These are phyloP conservation scores for Ethmia dodecea DNA, from an alignment of 2,888 invertebrate species.

Conservation along the genomic window DNA sequence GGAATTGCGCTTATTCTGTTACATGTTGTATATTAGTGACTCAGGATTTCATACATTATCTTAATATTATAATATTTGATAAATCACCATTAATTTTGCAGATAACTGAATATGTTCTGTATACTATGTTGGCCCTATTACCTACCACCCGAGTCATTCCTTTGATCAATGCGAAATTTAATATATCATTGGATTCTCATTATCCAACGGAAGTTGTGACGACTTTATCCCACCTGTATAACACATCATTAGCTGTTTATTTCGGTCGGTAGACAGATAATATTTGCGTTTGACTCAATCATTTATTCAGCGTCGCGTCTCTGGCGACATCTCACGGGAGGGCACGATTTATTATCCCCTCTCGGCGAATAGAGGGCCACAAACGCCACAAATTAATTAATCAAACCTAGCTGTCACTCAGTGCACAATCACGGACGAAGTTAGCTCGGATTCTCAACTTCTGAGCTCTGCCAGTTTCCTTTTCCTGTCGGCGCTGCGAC, in stretches of 20 bases:
- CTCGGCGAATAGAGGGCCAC: slow-evolving; percentile 53
- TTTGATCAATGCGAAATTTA: no score
- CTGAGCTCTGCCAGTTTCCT: slow-evolving; percentile 62
- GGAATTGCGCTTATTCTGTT: no score
- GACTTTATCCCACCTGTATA: slow-evolving; percentile 72
- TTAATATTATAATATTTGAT: no score
- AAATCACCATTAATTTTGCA: no score
- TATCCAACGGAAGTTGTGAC: slow-evolving; percentile 56
- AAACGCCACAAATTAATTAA: slow-evolving; percentile 71
- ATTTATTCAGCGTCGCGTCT: slow-evolving; percentile 60
- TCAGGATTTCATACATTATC: no score
- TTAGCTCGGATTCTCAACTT: slow-evolving; percentile 26
- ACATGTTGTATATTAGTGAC: no score
- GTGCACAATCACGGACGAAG: slow-evolving; percentile 49
- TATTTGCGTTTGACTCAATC: slow-evolving; percentile 65
- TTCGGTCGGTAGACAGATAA: slow-evolving; percentile 61
- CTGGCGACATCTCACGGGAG: slow-evolving; percentile 70
- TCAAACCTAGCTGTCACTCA: slow-evolving; percentile 65
- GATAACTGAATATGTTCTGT: no score
- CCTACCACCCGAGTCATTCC: no score
- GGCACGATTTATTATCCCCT: slow-evolving; percentile 75
- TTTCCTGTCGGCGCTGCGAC: slow-evolving; percentile 66
- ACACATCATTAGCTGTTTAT: slow-evolving; percentile 70
- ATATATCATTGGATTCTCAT: slow-evolving; percentile 49
- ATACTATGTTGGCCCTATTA: no score